Conservation (phyloP, 2,888 invertebrate genomes). For the Euphydryas editha region DNA sequence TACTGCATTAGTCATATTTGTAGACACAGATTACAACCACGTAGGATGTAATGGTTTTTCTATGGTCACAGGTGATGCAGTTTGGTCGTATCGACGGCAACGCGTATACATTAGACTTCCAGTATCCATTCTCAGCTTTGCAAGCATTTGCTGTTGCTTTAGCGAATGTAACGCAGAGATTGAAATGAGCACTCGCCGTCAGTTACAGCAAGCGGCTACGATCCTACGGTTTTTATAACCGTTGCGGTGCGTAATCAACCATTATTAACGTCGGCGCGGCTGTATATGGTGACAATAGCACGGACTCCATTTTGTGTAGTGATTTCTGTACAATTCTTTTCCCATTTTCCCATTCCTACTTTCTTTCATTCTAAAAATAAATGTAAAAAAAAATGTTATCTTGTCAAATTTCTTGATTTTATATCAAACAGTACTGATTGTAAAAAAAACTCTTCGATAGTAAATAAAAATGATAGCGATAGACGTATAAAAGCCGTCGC, state of each 20-base stretch:
- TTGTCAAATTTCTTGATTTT: slow-evolving; percentile 4
- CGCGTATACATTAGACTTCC: slow-evolving; percentile 99
- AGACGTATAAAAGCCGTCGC: background rate
- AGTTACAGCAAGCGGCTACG: slow-evolving; percentile 47
- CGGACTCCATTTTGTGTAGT: slow-evolving; percentile 33
- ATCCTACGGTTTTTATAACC: slow-evolving; percentile 49
- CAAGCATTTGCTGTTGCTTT: slow-evolving; percentile 99
- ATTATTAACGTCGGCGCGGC: slow-evolving; percentile 20
- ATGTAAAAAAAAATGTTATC: background rate
- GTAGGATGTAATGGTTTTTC: background rate
- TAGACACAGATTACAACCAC: background rate
- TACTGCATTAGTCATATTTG: too few species aligned
- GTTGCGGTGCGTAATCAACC: slow-evolving; percentile 42
- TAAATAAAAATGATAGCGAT: slow-evolving; percentile 3
- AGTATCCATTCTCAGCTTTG: slow-evolving; percentile 98
- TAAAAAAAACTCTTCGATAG: slow-evolving; percentile 10
- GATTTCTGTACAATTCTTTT: slow-evolving; percentile 4
- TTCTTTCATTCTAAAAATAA: background rate
- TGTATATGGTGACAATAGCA: slow-evolving; percentile 31
- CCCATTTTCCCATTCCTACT: background rate
- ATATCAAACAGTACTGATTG: slow-evolving; percentile 19
- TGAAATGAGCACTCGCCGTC: slow-evolving; percentile 86
- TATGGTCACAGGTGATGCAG: slow-evolving; percentile 95
- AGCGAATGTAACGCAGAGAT: slow-evolving; percentile 97
- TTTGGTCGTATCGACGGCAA: slow-evolving; percentile 99